phyloP scores from a whole-genome alignment of 1,140 invertebrate species.

The Aleiodes sp. region DNA sequence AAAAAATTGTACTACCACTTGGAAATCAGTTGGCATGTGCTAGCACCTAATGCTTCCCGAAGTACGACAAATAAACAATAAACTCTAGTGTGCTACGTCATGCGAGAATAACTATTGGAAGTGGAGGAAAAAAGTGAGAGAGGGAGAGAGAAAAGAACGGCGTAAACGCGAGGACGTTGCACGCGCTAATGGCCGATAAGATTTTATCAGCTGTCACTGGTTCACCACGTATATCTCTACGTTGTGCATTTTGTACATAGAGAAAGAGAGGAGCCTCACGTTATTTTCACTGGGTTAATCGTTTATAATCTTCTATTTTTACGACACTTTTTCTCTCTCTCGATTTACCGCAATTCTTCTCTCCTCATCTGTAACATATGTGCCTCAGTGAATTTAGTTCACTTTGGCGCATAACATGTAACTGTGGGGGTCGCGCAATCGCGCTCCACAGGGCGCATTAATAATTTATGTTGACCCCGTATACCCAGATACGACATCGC shows the following conservation, averaged over 20 bases:
- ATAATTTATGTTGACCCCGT: conserved; percentile 49
- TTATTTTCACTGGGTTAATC: not conserved
- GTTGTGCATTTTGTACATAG: conserved; percentile 24
- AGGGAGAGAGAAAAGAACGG: not conserved
- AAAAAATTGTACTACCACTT: not conserved
- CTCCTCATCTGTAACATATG: not conserved
- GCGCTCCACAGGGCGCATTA: conserved; percentile 44
- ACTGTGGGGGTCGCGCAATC: conserved; percentile 35
- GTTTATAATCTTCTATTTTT: not conserved
- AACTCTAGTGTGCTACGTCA: not conserved
- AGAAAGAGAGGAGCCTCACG: not conserved
- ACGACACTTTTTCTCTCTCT: not conserved
- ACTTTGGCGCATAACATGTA: conserved; percentile 9
- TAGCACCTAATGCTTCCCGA: not conserved
- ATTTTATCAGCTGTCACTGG: conserved; percentile 38
- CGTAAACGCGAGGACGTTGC: conserved; percentile 19
- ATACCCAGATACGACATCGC: conserved; percentile 44
- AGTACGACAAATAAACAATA: conserved; percentile 6
- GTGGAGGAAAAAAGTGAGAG: not conserved
- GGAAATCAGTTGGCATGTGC: not conserved
- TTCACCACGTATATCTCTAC: conserved; percentile 32
- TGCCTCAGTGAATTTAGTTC: not conserved
- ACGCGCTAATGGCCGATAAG: conserved; percentile 38
- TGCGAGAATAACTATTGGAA: conserved; percentile 8
- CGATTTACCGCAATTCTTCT: not conserved